Percentiles rank a stretch among this genome's conserved stretches.
These are phyloP conservation scores for Drosophila kanapiae DNA, from an alignment of 1,140 invertebrate species.

Conservation along the genomic window DNA sequence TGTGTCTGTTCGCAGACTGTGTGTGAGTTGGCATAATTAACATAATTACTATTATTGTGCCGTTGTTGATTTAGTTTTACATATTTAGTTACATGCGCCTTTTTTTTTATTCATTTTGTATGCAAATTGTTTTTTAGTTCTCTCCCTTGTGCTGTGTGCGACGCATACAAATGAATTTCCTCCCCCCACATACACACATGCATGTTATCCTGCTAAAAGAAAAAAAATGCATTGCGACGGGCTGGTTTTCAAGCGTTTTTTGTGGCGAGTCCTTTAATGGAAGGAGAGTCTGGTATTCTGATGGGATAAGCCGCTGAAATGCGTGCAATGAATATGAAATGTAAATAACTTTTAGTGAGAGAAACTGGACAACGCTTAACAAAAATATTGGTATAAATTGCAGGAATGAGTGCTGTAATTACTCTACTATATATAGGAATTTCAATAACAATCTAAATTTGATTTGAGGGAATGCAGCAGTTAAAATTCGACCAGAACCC, in stretches of 20 bases:
- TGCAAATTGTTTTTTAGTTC: conserved; percentile 74
- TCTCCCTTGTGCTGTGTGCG: conserved; percentile 17
- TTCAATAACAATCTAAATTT: not conserved
- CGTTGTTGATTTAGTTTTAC: conserved; percentile 78
- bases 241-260: conserved; percentile 25
- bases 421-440: not conserved
- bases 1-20: conserved; percentile 42
- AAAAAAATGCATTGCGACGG: conserved; percentile 18
- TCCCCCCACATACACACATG: not conserved
- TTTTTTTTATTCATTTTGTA: conserved; percentile 64
- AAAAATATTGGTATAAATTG: conserved; percentile 5
- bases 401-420: not conserved
- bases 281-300: conserved; percentile 3
- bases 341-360: conserved; percentile 15
- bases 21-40: conserved; percentile 64
- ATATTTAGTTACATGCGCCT: conserved; percentile 60
- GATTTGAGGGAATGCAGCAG: not conserved
- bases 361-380: not conserved
- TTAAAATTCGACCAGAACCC: too few relatives aligned
- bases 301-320: conserved; percentile 19
- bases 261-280: conserved; percentile 14
- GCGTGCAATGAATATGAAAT: conserved; percentile 44
- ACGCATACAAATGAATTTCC: conserved; percentile 44
- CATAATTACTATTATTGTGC: conserved; percentile 81
- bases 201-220: conserved; percentile 14